Conservation (phyloP, 1,140 invertebrate genomes). For the Cyclargus thomasi region DNA sequence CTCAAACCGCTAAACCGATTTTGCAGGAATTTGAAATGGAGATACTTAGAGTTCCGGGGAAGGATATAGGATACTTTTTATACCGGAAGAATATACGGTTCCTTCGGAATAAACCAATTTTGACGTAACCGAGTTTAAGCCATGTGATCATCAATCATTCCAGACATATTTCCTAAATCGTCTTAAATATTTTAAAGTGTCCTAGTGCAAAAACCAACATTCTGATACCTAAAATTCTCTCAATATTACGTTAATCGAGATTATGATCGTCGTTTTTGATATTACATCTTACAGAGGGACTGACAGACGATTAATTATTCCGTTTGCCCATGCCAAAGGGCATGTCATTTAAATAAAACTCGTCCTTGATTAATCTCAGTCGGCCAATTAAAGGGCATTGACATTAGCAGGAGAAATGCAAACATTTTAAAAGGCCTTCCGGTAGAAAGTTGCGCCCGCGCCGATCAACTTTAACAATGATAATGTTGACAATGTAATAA, state of each 20-base stretch:
- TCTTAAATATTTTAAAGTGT: too few species aligned
- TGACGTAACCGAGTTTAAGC: too few species aligned
- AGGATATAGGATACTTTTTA: too few species aligned
- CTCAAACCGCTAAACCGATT: too few species aligned
- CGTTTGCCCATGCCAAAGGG: background rate
- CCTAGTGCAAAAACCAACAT: too few species aligned
- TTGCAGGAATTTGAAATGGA: too few species aligned
- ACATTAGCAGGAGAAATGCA: slow-evolving; percentile 54
- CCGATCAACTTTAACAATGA: background rate
- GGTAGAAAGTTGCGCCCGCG: slow-evolving; percentile 49
- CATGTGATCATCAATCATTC: too few species aligned
- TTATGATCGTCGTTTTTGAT: background rate
- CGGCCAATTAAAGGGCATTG: slow-evolving; percentile 29
- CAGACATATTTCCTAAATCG: too few species aligned
- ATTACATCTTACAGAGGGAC: background rate
- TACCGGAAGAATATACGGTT: too few species aligned
- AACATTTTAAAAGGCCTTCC: slow-evolving; percentile 63
- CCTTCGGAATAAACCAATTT: too few species aligned
- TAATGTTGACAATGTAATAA: background rate
- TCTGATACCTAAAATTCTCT: too few species aligned
- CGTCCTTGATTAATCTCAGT: slow-evolving; percentile 17
- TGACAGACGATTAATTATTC: slow-evolving; percentile 5
- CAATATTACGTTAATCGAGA: background rate
- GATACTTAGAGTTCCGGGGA: too few species aligned
- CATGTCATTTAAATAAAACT: slow-evolving; percentile 11